Base-by-base conservation (phyloP, 2,888 invertebrate genomes). In the Malacosoma neustria region DNA sequence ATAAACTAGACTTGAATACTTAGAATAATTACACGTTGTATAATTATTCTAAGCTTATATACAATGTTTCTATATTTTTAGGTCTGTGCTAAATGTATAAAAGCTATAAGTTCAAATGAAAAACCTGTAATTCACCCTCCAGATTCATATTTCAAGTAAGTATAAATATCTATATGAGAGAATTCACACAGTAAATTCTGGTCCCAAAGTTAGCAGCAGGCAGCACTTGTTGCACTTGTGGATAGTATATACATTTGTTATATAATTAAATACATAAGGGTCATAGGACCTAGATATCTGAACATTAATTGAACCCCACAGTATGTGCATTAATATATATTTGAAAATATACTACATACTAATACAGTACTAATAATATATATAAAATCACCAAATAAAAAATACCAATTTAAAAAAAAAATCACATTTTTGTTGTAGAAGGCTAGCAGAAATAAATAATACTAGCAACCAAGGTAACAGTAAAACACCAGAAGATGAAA, bases 61-160 rank as follows among this genome's bases (percentile, higher is more conserved):
- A 22, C 32, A 33, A 11, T 32, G n/a, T 37, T n/a, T 11, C 22
- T 41, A 32, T 12, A 46, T 49, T 52, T 49, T 31, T 39, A 84
- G 81, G 84, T 85, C 14, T 85, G 82, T 58, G 37, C 44, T 9
- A 84, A 75, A 61, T 82, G 82, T 54, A 67, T 69, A 51, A 57
- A 51, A 36, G 43, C 40, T 12, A 32, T 45, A 30, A 52, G 54
- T 37, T 39, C 46, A 9, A 55, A 50, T 43, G 49, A 59, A 40
- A 38, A 56, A 29, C 52, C 48, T 34, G 40, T 43, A 22, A 38
- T 66, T 35, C 46, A 54, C 38, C 88, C 89, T 40, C 89, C 89
- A 30, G 89, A 88, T 61, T 81, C 82, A 35, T 89, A 87, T 66
- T 75, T 82, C 44, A 89, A 87, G 90, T 89, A 79, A n/a, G n/a